A percentile compares a stretch with the other conserved stretches of the same genome.
Conservation (phyloP, 2,797 vertebrate genomes). For the Lacerta viridis region DNA sequence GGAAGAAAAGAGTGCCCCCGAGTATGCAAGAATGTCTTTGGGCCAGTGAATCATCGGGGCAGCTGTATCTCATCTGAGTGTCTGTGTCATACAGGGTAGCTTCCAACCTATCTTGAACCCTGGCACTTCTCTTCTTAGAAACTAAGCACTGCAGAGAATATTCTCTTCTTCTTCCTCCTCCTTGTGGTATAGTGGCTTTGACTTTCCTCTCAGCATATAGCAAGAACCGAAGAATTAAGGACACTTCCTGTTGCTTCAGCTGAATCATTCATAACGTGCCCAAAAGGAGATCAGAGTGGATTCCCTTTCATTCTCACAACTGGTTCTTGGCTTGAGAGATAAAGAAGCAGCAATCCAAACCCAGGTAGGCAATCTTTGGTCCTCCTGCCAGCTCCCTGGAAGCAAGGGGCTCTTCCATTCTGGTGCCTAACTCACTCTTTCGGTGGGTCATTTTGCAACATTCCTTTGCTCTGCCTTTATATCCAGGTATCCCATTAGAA, state of each 20-base stretch:
- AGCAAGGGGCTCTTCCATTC: neutral
- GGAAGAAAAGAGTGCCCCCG: neutral
- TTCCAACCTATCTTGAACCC: neutral
- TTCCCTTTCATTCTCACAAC: conserved; percentile 1
- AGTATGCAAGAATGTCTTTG: neutral
- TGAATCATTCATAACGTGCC: conserved; percentile 14
- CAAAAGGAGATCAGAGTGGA: neutral
- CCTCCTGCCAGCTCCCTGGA: neutral
- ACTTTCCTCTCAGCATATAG: conserved; percentile 27
- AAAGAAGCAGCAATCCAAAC: conserved; percentile 3
- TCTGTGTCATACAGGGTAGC: neutral
- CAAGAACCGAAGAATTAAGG: conserved; percentile 24
- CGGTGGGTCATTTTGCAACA: neutral
- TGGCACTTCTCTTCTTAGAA: neutral
- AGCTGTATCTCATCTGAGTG: neutral
- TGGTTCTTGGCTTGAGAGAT: neutral
- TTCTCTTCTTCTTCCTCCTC: neutral
- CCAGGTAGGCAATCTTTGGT: conserved; percentile 24
- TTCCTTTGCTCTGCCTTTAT: neutral
- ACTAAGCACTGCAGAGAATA: neutral
- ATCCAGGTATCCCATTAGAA: neutral
- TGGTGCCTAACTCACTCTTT: neutral
- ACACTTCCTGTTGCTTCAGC: conserved; percentile 33
- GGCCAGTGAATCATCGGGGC: neutral
- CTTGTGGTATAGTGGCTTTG: conserved; percentile 12